phyloP scores from a whole-genome alignment of 2,113 vertebrate species.

The Lutjanus erythropterus region DNA sequence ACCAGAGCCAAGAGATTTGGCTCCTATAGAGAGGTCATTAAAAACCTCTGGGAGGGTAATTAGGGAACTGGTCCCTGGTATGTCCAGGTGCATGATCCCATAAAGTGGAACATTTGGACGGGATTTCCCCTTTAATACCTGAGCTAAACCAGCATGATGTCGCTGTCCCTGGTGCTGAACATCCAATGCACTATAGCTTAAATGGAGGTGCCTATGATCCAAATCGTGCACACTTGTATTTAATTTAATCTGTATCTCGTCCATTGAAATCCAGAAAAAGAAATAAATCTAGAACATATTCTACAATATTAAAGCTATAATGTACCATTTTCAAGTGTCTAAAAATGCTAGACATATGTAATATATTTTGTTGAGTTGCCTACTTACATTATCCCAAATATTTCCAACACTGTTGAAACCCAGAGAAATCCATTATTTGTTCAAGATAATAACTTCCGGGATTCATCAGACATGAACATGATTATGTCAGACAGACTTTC shows the following conservation, averaged over 20 bases:
- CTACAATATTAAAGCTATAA: no score
- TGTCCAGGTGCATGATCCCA: not conserved
- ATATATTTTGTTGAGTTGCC: no score
- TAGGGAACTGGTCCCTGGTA: not conserved
- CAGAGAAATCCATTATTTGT: no score
- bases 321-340: no score
- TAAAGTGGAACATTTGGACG: not conserved
- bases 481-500: no score
- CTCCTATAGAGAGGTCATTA: not conserved
- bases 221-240: not conserved
- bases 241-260: not conserved
- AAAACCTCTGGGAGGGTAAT: not conserved
- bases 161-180: constrained; percentile 6
- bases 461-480: no score
- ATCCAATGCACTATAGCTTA: not conserved
- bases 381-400: no score
- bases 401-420: no score
- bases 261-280: no score
- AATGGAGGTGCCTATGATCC: not conserved
- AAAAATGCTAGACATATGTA: no score
- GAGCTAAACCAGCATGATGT: not conserved
- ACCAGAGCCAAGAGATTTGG: not conserved
- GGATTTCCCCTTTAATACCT: not conserved
- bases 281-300: no score
- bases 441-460: no score